phyloP scores from a whole-genome alignment of 2,113 vertebrate species.

The Origma solitaria region DNA sequence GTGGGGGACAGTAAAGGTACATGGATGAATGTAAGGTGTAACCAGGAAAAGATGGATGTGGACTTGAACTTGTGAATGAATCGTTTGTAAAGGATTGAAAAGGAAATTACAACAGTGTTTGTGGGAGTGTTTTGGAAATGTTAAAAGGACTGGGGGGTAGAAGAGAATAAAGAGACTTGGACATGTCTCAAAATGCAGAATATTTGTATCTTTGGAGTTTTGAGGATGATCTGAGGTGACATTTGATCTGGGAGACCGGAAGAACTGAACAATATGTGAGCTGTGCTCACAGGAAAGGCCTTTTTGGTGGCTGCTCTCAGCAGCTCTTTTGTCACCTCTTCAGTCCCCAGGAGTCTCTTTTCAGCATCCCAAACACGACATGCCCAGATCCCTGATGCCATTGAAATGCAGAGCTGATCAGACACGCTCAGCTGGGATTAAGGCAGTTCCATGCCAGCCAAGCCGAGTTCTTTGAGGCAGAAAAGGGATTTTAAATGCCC shows the following conservation, averaged over 20 bases:
- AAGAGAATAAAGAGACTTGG: background rate
- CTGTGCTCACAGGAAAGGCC: background rate
- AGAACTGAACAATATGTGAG: background rate
- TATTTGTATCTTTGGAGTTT: background rate
- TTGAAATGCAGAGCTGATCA: background rate
- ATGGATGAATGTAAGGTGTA: background rate
- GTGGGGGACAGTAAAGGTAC: background rate
- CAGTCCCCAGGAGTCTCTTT: background rate
- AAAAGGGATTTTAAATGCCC: background rate
- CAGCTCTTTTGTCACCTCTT: background rate
- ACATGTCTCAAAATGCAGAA: background rate
- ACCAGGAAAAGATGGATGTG: background rate
- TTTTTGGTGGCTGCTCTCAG: background rate
- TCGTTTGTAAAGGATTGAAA: fast-evolving
- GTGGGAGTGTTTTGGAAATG: background rate
- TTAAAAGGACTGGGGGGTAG: background rate
- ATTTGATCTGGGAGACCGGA: background rate
- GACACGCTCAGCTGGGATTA: background rate
- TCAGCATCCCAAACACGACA: background rate
- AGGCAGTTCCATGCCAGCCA: background rate
- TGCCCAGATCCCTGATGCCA: background rate
- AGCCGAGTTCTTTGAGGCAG: background rate
- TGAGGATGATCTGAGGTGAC: background rate
- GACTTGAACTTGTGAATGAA: background rate
- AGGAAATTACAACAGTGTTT: background rate